Conservation (phyloP, 2,797 vertebrate species). For the Lepidocolaptes lacrymiger region DNA sequence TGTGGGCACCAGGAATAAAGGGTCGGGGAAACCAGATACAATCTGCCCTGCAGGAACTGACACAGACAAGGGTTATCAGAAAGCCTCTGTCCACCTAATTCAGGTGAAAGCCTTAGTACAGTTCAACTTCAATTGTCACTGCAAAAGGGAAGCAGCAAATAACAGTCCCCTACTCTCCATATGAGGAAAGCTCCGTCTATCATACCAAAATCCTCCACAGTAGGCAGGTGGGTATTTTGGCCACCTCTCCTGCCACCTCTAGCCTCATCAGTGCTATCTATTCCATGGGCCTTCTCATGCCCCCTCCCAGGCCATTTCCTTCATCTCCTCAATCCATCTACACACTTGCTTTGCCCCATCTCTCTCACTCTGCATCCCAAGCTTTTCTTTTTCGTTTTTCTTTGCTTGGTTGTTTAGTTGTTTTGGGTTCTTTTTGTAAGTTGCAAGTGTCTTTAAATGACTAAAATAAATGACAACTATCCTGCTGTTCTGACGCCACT, state of each 20-base stretch:
- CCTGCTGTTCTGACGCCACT: neutral
- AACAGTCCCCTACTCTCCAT: neutral
- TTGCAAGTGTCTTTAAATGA: neutral
- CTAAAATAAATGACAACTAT: neutral
- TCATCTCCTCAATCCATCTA: neutral
- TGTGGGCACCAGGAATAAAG: neutral
- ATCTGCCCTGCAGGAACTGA: neutral
- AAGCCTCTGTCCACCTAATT: neutral
- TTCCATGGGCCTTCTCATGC: neutral
- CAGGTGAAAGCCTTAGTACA: neutral
- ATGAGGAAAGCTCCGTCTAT: neutral
- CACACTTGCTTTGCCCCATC: neutral
- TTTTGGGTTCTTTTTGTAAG: neutral
- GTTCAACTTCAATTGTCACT: neutral
- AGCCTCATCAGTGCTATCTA: neutral
- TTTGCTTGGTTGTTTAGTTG: neutral
- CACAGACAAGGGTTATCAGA: neutral
- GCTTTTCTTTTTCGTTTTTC: neutral
- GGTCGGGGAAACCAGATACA: neutral
- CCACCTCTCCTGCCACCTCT: neutral
- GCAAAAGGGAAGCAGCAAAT: neutral
- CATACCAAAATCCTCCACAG: neutral
- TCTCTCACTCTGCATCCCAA: neutral
- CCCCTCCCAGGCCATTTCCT: neutral
- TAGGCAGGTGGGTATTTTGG: neutral